phyloP scores from a whole-genome alignment of 2,113 vertebrate genomes.

The Myocastor coypus region DNA sequence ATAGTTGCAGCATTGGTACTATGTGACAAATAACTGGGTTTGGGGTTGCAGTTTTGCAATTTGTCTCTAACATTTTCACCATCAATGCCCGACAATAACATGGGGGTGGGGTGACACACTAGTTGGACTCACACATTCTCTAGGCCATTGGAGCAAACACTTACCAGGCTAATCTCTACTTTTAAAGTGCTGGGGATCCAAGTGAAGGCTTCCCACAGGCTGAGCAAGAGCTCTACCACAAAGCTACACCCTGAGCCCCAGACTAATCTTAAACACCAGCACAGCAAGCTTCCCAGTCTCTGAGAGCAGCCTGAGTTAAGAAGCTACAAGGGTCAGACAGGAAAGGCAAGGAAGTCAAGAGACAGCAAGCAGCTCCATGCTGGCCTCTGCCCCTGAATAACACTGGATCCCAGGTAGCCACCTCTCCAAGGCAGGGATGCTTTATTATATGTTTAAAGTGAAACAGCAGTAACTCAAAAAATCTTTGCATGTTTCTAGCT shows the following conservation, averaged over 20 bases:
- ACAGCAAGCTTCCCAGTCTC: background rate
- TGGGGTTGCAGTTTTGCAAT: background rate
- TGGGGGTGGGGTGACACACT: background rate
- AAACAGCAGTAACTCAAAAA: background rate
- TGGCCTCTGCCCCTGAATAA: background rate
- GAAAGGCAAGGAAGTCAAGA: background rate
- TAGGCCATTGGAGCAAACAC: background rate
- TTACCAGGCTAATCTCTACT: background rate
- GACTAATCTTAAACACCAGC: conserved; percentile 1
- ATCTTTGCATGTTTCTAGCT: background rate
- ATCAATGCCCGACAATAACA: background rate
- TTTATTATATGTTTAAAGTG: conserved; percentile 1
- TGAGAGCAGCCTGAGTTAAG: background rate
- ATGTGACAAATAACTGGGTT: background rate
- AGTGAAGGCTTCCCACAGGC: background rate
- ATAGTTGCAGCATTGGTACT: background rate
- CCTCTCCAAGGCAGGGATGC: background rate
- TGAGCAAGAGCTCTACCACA: background rate
- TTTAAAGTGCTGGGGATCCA: background rate
- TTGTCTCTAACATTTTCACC: background rate
- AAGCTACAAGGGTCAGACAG: background rate
- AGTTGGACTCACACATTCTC: background rate
- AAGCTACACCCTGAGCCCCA: background rate
- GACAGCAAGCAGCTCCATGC: background rate
- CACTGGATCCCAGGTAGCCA: background rate